Evolutionary conservation across 2,113 vertebrate genomes (phyloP), one percentile per base, ranked within the genome.

Genomic region (Ardeotis arabs): DNA sequence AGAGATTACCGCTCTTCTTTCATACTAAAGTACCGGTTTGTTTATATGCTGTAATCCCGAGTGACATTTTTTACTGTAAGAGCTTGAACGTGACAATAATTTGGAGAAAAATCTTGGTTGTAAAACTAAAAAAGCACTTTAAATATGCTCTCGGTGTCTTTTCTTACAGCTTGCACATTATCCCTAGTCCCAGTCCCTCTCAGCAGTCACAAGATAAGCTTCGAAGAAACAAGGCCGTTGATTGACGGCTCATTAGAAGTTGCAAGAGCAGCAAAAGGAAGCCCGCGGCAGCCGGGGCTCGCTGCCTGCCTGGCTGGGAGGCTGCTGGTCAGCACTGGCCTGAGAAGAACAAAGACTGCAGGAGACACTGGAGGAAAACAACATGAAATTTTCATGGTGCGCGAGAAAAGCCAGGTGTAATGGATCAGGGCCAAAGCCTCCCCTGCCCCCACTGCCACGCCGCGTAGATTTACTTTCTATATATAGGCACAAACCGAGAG

Each of bases 401-500:
- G 18, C 73, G 72, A 97, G 96, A 97, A 97, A 97, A 97, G 91
- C 96, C 95, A 97, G 96, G 96, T 98, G 92, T 98, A 97, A 97
- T 97, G 95, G 95, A 97, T 97, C 86, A 39, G 89, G 86, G 96
- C 94, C 97, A 97, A 96, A 88, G 93, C 50, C 82, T 92, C 74
- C 92, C 75, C 89, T 76, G 59, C 90, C 90, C 85, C 74, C 64
- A 72, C 64, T 56, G 62, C 60, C 82, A 84, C 11, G 62, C 76
- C 29, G 44, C 83, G 1, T 96, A 74, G 89, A 91, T 91, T 96
- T 94, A 47, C 91, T 88, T 96, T 52, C 95, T 96, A 95, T 95
- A 96, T 95, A 91, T 91, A 97, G 94, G 92, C 79, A 35, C 85
- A 59, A 18, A 25, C 13, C 2, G 44, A 28, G 50, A 66, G 81